Conservation (phyloP, 1,140 invertebrate species). For the Harlomillsia oculata region DNA sequence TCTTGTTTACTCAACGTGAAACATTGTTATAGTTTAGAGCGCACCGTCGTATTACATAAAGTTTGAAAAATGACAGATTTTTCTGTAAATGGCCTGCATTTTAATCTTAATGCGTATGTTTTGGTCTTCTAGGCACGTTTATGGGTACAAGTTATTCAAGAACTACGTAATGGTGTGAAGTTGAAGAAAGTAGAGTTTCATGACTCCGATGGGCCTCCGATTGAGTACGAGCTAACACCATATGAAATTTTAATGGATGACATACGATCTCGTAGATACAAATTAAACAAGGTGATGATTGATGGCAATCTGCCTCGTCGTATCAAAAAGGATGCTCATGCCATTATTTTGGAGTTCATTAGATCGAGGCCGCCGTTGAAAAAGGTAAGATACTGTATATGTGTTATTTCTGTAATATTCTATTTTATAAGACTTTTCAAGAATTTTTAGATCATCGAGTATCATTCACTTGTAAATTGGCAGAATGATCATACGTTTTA, state of each 20-base stretch:
- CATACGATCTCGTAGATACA: slow-evolving; percentile 78
- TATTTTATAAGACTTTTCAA: too few relatives aligned
- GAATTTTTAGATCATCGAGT: too few relatives aligned
- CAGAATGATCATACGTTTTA: too few relatives aligned
- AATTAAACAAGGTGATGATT: slow-evolving; percentile 62
- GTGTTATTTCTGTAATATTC: neutral
- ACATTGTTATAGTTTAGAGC: too few relatives aligned
- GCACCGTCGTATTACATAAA: too few relatives aligned
- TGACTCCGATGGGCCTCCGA: slow-evolving; percentile 43
- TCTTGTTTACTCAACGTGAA: too few relatives aligned
- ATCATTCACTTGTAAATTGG: too few relatives aligned
- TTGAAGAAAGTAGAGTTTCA: slow-evolving; percentile 68
- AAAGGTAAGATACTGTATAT: slow-evolving; percentile 56
- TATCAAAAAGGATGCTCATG: slow-evolving; percentile 87
- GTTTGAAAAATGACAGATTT: too few relatives aligned
- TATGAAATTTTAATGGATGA: slow-evolving; percentile 96
- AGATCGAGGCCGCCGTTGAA: slow-evolving; percentile 83
- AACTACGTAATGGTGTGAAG: slow-evolving; percentile 72
- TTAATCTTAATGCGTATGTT: neutral
- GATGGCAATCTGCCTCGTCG: slow-evolving; percentile 63
- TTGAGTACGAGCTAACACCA: slow-evolving; percentile 90
- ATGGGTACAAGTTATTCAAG: slow-evolving; percentile 92
- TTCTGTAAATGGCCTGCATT: too few relatives aligned
- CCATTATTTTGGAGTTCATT: slow-evolving; percentile 91
- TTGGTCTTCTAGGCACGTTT: slow-evolving; percentile 64